Evolutionary conservation across 1,140 invertebrate species (phyloP), one percentile per base, ranked within the genome.

Genomic region (Elysia chlorotica): DNA sequence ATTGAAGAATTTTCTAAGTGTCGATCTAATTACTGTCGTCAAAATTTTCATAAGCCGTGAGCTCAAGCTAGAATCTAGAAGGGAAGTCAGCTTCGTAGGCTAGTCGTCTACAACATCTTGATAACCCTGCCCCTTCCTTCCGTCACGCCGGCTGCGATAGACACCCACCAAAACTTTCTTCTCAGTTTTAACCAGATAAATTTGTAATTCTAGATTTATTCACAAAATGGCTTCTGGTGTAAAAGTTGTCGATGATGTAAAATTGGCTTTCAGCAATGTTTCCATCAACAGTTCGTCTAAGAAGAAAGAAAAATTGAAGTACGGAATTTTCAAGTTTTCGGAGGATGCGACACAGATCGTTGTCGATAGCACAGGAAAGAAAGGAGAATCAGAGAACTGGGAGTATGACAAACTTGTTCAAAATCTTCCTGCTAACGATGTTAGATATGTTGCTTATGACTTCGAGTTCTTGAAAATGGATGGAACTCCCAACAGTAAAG

Each of bases 401-500:
- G 41, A 33, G 2, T 69, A 69, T 35, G 67, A 69, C 30, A 25
- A 3, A 33, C n/a, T 69, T 2, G 38, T 69, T 38, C 23, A 30
- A 59, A 25, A 35, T 37, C 67, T 69, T 36, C 67, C 67, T 23
- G 0, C 33, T 2, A 36, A 69, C 25, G 67, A 69, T 59, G 67
- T 69, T 17, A 35, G 67, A 69, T 69, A 69, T 30, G 33, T 69
- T 59, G 53, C 53, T 21, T 69, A n/a, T 61, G 67, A 69, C 59
- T 69, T 69, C 25, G 54, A 59, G 10, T 69, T 54, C 35, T 14
- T 57, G 28, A 59, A 57, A 38, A 69, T 59, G 59, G 67, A 69
- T 36, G 36, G 36, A 28, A 33, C 28, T 35, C 57, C 23, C 33
- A 69, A 57, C 28, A 57, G 53, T 38, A 56, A 69, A 5, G 59